These are phyloP conservation scores for Aspidapion aeneum DNA, from an alignment of 2,888 invertebrate species.

Conservation along the genomic window DNA sequence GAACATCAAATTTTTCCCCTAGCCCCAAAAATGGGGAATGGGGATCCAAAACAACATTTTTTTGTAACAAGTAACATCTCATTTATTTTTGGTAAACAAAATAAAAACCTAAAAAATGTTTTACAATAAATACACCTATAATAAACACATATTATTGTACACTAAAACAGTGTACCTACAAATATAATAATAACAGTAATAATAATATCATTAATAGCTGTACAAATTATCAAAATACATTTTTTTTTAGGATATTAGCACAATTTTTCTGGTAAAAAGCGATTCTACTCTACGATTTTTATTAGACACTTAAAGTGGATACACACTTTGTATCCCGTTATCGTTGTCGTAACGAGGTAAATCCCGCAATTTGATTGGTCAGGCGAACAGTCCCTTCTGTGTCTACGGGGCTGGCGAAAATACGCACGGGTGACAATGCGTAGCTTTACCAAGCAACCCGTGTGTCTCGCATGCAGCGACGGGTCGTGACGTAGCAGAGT, in stretches of 20 bases:
- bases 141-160: no score
- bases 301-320: background rate
- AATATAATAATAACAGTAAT: conserved; percentile 23
- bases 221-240: conserved; percentile 7
- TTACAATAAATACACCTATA: conserved; percentile 14
- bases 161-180: no score
- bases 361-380: background rate
- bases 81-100: conserved; percentile 32
- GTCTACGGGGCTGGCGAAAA: no score
- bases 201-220: background rate
- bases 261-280: conserved; percentile 29
- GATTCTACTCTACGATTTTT: conserved; percentile 6
- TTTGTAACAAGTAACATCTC: background rate
- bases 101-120: conserved; percentile 25
- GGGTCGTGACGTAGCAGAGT: no score
- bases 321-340: no score
- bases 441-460: no score
- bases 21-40: conserved; percentile 33
- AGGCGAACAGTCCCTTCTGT: no score
- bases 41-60: conserved; percentile 24
- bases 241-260: conserved; percentile 31
- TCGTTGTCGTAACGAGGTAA: no score
- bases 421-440: no score
- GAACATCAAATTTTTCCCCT: conserved; percentile 50
- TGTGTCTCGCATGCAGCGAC: no score